Evolutionary conservation across 2,797 vertebrate genomes (phyloP).

Genomic region (Enteromius unitaeniatus): DNA sequence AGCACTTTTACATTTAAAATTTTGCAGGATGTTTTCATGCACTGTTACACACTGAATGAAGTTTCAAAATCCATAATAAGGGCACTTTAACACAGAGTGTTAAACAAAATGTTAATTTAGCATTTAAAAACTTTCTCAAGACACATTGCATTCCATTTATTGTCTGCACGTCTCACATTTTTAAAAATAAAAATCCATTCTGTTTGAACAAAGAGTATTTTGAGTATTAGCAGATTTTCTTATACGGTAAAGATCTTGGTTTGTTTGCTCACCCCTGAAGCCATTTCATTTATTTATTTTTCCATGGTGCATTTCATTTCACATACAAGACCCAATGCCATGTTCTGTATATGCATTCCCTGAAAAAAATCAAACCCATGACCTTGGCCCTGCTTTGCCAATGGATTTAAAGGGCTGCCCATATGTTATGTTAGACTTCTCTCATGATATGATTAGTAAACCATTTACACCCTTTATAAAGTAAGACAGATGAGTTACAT

Average conservation of each 20-base stretch:
- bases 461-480: slow-evolving; percentile 26
- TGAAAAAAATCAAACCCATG: not conserved
- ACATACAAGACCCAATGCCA: not conserved
- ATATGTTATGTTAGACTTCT: not conserved
- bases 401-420: not conserved
- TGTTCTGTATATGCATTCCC: not conserved
- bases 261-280: not conserved
- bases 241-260: not conserved
- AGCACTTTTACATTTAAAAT: too few relatives aligned
- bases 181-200: not conserved
- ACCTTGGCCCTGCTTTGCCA: not conserved
- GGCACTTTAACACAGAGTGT: too few relatives aligned
- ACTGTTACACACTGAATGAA: too few relatives aligned
- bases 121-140: slow-evolving; percentile 4
- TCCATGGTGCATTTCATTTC: not conserved
- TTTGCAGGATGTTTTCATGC: too few relatives aligned
- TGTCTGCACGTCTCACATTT: not conserved
- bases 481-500: slow-evolving; percentile 17
- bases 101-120: not conserved
- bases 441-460: slow-evolving; percentile 4
- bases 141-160: not conserved
- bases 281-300: not conserved
- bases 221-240: not conserved
- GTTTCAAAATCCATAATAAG: too few relatives aligned
- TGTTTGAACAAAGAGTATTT: not conserved